Percentiles rank a stretch among this genome's conserved stretches.
Evolutionary conservation across 2,113 vertebrate species (phyloP).

Genomic region (Microtus pennsylvanicus): DNA sequence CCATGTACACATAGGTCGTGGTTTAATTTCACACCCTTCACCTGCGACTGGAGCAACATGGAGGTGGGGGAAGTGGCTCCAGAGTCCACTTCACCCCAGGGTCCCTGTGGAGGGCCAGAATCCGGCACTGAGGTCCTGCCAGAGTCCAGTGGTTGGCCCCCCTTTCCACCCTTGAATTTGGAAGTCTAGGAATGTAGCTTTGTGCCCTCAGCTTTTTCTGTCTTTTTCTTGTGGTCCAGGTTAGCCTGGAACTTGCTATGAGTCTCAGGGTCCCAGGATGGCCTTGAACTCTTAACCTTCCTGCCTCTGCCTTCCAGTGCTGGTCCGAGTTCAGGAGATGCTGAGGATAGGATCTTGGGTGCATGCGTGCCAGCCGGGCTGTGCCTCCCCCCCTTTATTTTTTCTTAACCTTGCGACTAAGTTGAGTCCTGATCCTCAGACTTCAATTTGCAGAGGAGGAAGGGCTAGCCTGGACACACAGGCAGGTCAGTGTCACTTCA

Average conservation of each 20-base stretch:
- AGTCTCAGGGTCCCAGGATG: background rate
- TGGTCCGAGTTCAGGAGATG: background rate
- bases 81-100: background rate
- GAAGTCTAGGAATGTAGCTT: background rate
- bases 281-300: background rate
- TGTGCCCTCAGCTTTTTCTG: background rate
- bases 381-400: no score
- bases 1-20: background rate
- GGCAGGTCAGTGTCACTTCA: background rate
- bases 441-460: background rate
- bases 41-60: fast-evolving
- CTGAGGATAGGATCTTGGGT: background rate
- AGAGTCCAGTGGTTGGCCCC: background rate
- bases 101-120: background rate
- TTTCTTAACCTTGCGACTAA: background rate
- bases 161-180: background rate
- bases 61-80: background rate
- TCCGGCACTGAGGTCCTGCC: background rate
- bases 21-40: background rate
- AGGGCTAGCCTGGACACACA: background rate
- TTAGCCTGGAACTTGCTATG: background rate
- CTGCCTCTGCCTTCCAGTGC: background rate
- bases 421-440: background rate
- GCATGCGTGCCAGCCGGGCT: background rate
- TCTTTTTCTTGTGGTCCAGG: background rate